Evolutionary conservation across 2,888 invertebrate genomes (phyloP).

Genomic region (Andrena bucephala): DNA sequence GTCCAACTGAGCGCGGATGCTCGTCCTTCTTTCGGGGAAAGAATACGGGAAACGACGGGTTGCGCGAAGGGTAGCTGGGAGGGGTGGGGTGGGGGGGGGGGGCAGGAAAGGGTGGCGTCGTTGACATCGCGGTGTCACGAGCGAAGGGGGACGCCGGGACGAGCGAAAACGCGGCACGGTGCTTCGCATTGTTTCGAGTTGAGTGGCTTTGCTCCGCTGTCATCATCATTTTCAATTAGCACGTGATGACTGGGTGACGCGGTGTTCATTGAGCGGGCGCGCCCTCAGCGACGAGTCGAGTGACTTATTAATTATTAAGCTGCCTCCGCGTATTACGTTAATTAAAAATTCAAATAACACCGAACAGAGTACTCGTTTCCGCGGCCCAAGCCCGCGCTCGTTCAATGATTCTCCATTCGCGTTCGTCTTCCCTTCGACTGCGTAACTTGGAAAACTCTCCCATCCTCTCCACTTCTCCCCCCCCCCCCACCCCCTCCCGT

Average conservation of each 20-base stretch:
- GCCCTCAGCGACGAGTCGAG: constrained; percentile 50
- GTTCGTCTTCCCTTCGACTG: constrained; percentile 41
- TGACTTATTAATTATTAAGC: constrained; percentile 81
- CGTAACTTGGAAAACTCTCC: constrained; percentile 20
- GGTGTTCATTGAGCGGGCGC: constrained; percentile 64
- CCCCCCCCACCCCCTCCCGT: neutral
- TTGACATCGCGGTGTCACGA: constrained; percentile 14
- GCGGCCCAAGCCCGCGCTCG: constrained; percentile 24
- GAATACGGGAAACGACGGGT: constrained; percentile 1
- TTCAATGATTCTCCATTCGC: constrained; percentile 66
- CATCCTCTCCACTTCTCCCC: constrained; percentile 5
- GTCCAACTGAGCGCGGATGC: constrained; percentile 9
- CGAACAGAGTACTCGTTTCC: constrained; percentile 63
- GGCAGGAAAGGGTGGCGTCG: constrained; percentile 25
- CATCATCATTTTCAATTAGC: constrained; percentile 83
- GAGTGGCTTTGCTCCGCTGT: constrained; percentile 76
- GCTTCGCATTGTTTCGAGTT: constrained; percentile 78
- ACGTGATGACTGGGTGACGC: constrained; percentile 78
- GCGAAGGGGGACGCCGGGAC: constrained; percentile 3
- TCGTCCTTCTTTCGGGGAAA: constrained; percentile 11
- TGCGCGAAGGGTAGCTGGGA: constrained; percentile 2
- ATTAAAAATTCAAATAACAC: constrained; percentile 79
- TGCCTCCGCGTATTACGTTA: constrained; percentile 77
- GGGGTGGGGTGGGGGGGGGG: neutral
- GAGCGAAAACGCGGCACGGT: constrained; percentile 63